Evolutionary conservation across 2,888 invertebrate species (phyloP).

Genomic region (Ectemnius continuus): DNA sequence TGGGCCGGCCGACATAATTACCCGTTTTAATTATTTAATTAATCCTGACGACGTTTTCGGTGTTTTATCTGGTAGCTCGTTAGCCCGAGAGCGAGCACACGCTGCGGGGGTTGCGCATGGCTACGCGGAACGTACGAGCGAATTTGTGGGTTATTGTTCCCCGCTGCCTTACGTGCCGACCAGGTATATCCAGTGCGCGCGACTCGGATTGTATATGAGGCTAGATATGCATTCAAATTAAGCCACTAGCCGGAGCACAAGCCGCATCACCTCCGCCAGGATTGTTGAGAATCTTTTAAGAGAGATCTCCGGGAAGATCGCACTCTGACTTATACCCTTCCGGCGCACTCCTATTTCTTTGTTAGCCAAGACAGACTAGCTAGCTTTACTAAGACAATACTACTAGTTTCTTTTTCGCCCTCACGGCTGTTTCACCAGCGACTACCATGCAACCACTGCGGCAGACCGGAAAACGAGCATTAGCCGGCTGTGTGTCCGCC

Average conservation of each 20-base stretch:
- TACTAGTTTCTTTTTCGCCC: no score
- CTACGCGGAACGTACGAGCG: background rate
- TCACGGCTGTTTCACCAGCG: no score
- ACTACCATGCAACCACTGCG: no score
- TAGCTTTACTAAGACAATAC: no score
- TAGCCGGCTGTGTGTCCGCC: slow-evolving; percentile 22
- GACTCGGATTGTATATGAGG: background rate
- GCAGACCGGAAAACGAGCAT: no score
- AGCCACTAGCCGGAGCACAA: background rate
- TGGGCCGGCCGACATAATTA: slow-evolving; percentile 65
- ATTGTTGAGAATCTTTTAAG: no score
- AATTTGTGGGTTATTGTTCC: slow-evolving; percentile 12
- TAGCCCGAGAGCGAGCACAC: slow-evolving; percentile 51
- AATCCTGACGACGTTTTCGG: slow-evolving; percentile 70
- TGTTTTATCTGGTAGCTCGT: slow-evolving; percentile 74
- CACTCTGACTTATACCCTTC: background rate
- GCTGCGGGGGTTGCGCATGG: background rate
- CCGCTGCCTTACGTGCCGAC: background rate
- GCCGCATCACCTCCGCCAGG: background rate
- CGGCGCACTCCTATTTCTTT: no score
- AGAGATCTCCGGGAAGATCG: background rate
- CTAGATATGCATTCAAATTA: slow-evolving; percentile 7
- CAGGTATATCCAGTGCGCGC: background rate
- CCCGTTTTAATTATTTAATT: slow-evolving; percentile 75
- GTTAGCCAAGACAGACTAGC: no score